Percentiles rank a stretch among this genome's conserved stretches.
Evolutionary conservation across 2,888 invertebrate genomes (phyloP).

Genomic region (Octodonta nipae): DNA sequence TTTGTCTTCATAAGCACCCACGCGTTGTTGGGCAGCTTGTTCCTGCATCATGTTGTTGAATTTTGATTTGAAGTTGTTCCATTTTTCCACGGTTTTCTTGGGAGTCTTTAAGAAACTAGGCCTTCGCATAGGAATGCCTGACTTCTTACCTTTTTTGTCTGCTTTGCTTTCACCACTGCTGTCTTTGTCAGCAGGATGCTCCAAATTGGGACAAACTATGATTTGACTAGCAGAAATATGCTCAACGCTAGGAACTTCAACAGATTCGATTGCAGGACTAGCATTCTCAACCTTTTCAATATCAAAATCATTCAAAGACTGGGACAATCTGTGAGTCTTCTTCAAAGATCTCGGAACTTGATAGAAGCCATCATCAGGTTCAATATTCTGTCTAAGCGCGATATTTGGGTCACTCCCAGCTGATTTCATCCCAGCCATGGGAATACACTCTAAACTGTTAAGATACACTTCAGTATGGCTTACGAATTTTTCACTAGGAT

Average conservation of each 20-base stretch:
- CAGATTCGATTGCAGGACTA: constrained; percentile 11
- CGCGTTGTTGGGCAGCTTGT: constrained; percentile 31
- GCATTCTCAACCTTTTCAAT: constrained; percentile 18
- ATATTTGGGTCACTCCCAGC: constrained; percentile 31
- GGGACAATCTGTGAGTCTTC: constrained; percentile 25
- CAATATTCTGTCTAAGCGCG: constrained; percentile 15
- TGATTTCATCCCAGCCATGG: constrained; percentile 23
- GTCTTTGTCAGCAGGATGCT: constrained; percentile 6
- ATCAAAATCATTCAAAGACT: constrained; percentile 31
- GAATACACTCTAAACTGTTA: constrained; percentile 14
- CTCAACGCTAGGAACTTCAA: constrained; percentile 29
- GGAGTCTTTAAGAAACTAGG: constrained; percentile 25
- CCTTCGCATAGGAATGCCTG: constrained; percentile 24
- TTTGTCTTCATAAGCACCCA: constrained; percentile 29
- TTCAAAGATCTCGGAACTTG: constrained; percentile 30
- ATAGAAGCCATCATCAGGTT: constrained; percentile 26
- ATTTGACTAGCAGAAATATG: constrained; percentile 32
- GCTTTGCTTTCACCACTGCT: constrained; percentile 22
- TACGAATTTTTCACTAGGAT: constrained; percentile 17
- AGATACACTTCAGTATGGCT: constrained; percentile 18
- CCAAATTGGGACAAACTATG: constrained; percentile 9
- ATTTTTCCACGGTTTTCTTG: constrained; percentile 26
- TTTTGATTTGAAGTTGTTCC: constrained; percentile 29
- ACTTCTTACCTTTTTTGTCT: constrained; percentile 23
- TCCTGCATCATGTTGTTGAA: constrained; percentile 29